A percentile compares a stretch with the other conserved stretches of the same genome.
phyloP scores from a whole-genome alignment of 2,888 invertebrate genomes.

The Acanthosoma haemorrhoidale region DNA sequence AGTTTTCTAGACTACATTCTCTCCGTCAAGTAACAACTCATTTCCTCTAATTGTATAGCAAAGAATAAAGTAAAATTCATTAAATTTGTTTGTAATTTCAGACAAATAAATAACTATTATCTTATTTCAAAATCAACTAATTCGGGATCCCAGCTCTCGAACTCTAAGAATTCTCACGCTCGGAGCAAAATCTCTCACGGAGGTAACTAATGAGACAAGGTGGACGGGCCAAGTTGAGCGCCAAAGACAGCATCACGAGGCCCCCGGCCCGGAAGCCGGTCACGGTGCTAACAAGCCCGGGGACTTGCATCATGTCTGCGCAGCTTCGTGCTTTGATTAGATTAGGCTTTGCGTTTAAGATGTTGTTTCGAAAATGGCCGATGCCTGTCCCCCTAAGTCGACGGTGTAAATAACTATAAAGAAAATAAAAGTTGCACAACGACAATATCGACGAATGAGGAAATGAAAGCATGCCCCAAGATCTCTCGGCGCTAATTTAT shows the following conservation, averaged over 20 bases:
- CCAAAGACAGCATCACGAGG: too few relatives aligned
- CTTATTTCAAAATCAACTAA: too few relatives aligned
- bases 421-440: background rate
- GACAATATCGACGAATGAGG: background rate
- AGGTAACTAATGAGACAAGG: background rate
- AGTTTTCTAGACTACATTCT: too few relatives aligned
- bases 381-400: background rate
- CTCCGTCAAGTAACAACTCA: too few relatives aligned
- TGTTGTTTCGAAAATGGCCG: background rate
- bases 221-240: background rate
- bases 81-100: too few relatives aligned
- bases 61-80: too few relatives aligned
- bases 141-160: background rate
- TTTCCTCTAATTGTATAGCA: too few relatives aligned
- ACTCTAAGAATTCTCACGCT: background rate
- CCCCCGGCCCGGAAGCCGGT: too few relatives aligned
- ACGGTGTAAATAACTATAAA: too few relatives aligned
- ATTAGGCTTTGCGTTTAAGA: constrained; percentile 1
- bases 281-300: background rate
- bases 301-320: background rate
- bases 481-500: background rate
- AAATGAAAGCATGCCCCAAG: background rate
- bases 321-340: background rate
- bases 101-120: too few relatives aligned
- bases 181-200: too few relatives aligned